Evolutionary conservation across 1,140 invertebrate genomes (phyloP).

Genomic region (Spodoptera frugiperda): DNA sequence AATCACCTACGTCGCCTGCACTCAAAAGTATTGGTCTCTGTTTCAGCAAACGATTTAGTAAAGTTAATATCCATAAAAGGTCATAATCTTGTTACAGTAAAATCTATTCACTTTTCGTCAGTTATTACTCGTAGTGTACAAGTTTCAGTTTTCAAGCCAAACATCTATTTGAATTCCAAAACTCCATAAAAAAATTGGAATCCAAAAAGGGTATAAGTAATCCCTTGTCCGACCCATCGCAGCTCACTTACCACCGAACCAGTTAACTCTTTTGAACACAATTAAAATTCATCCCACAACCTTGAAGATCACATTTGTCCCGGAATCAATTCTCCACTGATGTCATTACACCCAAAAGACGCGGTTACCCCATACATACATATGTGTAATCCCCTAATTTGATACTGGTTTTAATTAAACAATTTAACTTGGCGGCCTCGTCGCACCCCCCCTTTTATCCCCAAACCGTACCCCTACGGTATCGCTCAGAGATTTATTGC

Average conservation of each 20-base stretch:
- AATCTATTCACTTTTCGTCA: too few relatives aligned
- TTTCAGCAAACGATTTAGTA: too few relatives aligned
- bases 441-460: neutral
- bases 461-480: neutral
- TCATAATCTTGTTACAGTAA: too few relatives aligned
- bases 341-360: constrained; percentile 19
- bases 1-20: too few relatives aligned
- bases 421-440: constrained; percentile 42
- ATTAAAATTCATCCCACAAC: neutral
- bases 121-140: too few relatives aligned
- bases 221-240: neutral
- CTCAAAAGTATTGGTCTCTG: too few relatives aligned
- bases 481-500: constrained; percentile 58
- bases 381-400: constrained; percentile 44
- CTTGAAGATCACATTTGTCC: neutral
- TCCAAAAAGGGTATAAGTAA: too few relatives aligned
- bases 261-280: neutral
- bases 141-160: too few relatives aligned
- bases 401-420: constrained; percentile 46
- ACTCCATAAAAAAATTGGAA: too few relatives aligned
- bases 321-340: constrained; percentile 21
- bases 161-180: too few relatives aligned
- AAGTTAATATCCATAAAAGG: too few relatives aligned
- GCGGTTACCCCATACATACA: constrained; percentile 5
- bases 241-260: too few relatives aligned